Evolutionary conservation across 2,113 vertebrate species (phyloP), one percentile per base, ranked within the genome.

Genomic region (Alethe castanea): DNA sequence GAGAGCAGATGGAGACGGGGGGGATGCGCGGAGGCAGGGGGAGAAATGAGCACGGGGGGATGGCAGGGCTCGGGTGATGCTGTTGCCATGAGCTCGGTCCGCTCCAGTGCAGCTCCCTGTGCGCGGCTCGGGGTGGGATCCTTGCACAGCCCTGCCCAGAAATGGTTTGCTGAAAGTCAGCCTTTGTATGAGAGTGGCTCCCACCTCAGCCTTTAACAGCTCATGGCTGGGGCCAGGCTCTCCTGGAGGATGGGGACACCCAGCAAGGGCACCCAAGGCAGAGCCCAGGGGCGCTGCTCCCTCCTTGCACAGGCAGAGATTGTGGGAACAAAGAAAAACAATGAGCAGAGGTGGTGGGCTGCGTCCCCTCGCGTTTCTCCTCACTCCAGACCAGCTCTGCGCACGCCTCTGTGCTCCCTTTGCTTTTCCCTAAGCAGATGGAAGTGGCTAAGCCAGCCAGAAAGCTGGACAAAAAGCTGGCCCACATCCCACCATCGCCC

Each of bases 381-480:
- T 87, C 31, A 0, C 86, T 66, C 59, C 67, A 81, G 23, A 48
- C 8, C 69, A 56, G 65, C 67, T 50, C 85, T 33, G 54, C 26
- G 19, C 29, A 40, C 1, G 0, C 35, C 65, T 81, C 72, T 0
- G 0, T 10, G 29, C 7, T 44, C 53, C 65, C 35, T 78, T n/a
- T 26, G 25, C 66, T 61, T n/a, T 53, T 19, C 44, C 29, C 45
- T 9, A 5, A 42, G 61, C 86, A 64, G 79, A 81, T 47, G 66
- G 79, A 74, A 23, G 28, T 19, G 52, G 53, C 47, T 72, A 25
- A 71, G 53, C 19, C 81, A 88, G 89, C 38, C 78, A 74, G 56
- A 47, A 74, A 83, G 42, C 61, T 11, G 45, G 19, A 87, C 59
- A 86, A 71, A 82, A 61, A 90, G 28, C 81, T 80, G 80, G n/a